Percentiles rank a stretch among this genome's conserved stretches.
These are phyloP conservation scores for Spilarctia lutea DNA, from an alignment of 2,888 invertebrate genomes.

Conservation along the genomic window DNA sequence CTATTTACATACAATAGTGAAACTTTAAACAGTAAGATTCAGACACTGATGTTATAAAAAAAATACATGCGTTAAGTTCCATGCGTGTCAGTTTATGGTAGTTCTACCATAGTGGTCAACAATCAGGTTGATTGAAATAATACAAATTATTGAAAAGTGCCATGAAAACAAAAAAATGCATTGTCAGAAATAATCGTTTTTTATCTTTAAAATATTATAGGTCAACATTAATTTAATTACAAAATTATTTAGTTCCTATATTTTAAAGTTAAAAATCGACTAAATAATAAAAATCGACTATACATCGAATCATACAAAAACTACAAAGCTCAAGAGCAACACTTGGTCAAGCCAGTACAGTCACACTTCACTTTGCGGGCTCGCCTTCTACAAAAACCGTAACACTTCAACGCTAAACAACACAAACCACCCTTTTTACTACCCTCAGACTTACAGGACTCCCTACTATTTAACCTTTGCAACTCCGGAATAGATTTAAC, in stretches of 20 bases:
- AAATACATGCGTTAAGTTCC: conserved; percentile 57
- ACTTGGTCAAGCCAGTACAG: conserved; percentile 69
- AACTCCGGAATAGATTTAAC: conserved; percentile 65
- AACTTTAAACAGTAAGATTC: conserved; percentile 24
- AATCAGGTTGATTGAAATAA: conserved; percentile 37
- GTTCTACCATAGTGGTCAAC: conserved; percentile 51
- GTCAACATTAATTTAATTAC: neutral
- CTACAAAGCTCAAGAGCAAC: conserved; percentile 62
- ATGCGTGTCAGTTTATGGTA: conserved; percentile 53
- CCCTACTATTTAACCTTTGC: conserved; percentile 73
- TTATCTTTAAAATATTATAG: conserved; percentile 24
- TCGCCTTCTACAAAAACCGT: conserved; percentile 76
- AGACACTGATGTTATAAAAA: conserved; percentile 39
- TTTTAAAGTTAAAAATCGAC: conserved; percentile 12
- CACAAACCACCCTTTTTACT: conserved; percentile 72
- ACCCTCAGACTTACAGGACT: conserved; percentile 74
- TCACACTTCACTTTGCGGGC: conserved; percentile 71
- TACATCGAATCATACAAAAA: conserved; percentile 29
- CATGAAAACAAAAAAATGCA: conserved; percentile 46
- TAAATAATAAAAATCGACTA: conserved; percentile 28
- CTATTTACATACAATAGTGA: conserved; percentile 28
- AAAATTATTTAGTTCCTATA: conserved; percentile 1
- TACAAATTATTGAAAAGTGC: conserved; percentile 30
- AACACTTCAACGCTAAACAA: conserved; percentile 78
- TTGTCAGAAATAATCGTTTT: conserved; percentile 29